These are phyloP conservation scores for Melanerpes formicivorus DNA, from an alignment of 2,113 vertebrate genomes.

Conservation along the genomic window DNA sequence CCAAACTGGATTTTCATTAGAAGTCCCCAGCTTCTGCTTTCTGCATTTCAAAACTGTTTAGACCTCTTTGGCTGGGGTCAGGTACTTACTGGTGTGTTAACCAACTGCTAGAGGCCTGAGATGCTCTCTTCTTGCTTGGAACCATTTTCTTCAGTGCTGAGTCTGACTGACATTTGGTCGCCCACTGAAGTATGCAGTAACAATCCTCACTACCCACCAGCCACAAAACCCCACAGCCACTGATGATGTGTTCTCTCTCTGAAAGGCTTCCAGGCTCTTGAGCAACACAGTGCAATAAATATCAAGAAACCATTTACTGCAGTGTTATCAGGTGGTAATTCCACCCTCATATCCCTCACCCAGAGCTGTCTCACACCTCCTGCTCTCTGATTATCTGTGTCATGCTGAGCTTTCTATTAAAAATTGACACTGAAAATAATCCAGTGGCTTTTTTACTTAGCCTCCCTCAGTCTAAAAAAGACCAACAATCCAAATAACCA, in stretches of 20 bases:
- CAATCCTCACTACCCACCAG: background rate
- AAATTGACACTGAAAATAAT: slow-evolving; percentile 68
- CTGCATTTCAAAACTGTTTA: background rate
- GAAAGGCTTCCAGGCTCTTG: background rate
- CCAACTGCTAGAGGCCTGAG: background rate
- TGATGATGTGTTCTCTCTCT: background rate
- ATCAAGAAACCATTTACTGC: background rate
- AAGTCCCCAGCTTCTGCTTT: background rate
- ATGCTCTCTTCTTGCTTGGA: background rate
- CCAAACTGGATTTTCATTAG: background rate
- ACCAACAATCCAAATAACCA: slow-evolving; percentile 56
- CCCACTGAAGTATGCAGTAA: background rate
- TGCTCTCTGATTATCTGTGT: background rate
- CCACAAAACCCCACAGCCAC: background rate
- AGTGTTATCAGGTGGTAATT: slow-evolving; percentile 44
- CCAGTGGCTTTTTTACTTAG: slow-evolving; percentile 50
- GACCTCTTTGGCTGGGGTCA: background rate
- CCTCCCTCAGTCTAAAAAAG: background rate
- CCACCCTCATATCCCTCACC: background rate
- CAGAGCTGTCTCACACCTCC: background rate
- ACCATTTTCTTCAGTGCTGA: background rate
- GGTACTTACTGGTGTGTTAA: background rate
- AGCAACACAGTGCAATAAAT: background rate
- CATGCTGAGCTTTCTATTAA: slow-evolving; percentile 31
- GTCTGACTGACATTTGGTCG: background rate